phyloP scores from a whole-genome alignment of 2,888 invertebrate species.

The Galerucella calmariensis region DNA sequence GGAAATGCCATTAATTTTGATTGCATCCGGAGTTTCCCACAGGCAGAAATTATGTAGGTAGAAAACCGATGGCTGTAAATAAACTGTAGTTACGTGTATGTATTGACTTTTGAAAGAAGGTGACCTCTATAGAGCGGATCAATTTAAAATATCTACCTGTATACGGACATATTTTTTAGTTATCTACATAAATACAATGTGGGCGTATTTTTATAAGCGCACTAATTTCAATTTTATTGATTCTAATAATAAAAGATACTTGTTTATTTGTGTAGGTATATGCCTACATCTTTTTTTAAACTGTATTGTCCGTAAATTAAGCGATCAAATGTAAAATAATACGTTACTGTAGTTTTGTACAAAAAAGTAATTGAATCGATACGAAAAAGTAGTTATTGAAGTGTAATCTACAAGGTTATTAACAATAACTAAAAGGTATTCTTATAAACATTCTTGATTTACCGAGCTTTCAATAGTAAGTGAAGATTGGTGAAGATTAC shows the following conservation, averaged over 20 bases:
- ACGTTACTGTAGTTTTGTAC: background rate
- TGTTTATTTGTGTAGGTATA: too few species aligned
- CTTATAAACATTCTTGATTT: background rate
- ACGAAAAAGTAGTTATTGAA: background rate
- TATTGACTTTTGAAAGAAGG: background rate
- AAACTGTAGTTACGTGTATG: background rate
- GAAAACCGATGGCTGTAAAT: background rate
- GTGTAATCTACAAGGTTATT: background rate
- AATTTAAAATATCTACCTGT: background rate
- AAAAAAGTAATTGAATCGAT: background rate
- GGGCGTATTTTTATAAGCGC: too few species aligned
- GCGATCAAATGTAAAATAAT: background rate
- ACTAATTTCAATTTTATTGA: too few species aligned
- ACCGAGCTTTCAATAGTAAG: background rate
- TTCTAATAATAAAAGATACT: too few species aligned
- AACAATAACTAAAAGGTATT: background rate
- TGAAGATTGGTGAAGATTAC: background rate
- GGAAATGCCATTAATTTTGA: slow-evolving; percentile 5
- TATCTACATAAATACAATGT: too few species aligned
- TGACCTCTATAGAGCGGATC: background rate
- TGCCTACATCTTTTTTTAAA: too few species aligned
- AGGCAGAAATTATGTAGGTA: background rate
- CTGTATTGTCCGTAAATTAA: too few species aligned
- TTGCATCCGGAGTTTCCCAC: slow-evolving; percentile 1
- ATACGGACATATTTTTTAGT: too few species aligned